phyloP scores from a whole-genome alignment of 1,140 invertebrate genomes.

The Scylla paramamosain region DNA sequence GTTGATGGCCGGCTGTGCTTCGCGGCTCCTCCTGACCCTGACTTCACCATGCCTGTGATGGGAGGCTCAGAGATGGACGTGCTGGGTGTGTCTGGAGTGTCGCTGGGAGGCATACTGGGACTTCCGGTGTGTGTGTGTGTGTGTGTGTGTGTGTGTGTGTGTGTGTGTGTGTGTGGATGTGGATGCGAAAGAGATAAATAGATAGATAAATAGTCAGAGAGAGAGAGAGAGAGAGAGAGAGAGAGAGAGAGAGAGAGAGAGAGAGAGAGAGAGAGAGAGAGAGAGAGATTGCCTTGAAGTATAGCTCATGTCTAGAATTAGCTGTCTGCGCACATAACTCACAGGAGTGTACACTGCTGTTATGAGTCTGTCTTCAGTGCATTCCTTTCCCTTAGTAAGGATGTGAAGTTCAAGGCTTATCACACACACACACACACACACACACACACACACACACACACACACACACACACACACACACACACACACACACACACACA shows the following conservation, averaged over 20 bases:
- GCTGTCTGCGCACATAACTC: no score
- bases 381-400: neutral
- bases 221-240: no score
- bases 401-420: conserved; percentile 10
- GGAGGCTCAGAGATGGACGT: neutral
- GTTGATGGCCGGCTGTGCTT: neutral
- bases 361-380: neutral
- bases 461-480: conserved; percentile 1
- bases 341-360: neutral
- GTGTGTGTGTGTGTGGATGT: no score
- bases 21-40: neutral
- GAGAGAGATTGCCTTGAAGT: no score
- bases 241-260: no score
- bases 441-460: neutral
- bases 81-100: neutral
- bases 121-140: neutral
- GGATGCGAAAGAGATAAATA: neutral
- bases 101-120: neutral
- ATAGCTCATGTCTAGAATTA: no score
- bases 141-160: conserved; percentile 41
- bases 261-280: no score
- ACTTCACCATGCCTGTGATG: neutral
- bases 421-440: neutral
- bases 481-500: conserved; percentile 12
- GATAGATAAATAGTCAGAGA: neutral